Percentiles rank a stretch among this genome's conserved stretches.
Conservation (phyloP, 2,113 vertebrate species). For the Oxyura jamaicensis region DNA sequence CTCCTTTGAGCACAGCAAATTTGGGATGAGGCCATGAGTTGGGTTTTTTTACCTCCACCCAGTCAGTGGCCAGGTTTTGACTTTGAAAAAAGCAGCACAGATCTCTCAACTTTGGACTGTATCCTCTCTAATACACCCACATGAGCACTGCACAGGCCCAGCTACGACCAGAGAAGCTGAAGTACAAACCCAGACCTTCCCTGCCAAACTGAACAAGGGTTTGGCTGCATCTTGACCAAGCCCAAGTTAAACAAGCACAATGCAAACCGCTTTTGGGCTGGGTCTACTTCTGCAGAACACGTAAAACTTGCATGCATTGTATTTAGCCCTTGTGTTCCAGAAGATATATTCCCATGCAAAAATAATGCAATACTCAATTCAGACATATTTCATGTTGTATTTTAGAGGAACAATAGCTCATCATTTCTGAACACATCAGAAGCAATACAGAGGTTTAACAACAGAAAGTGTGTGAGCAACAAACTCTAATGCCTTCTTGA, state of each 20-base stretch:
- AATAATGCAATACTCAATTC: neutral
- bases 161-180: neutral
- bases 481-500: neutral
- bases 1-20: neutral
- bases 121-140: neutral
- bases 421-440: neutral
- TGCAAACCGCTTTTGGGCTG: accelerated
- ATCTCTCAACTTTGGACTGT: accelerated
- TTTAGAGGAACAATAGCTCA: neutral
- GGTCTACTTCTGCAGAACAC: neutral
- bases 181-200: neutral
- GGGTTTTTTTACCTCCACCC: neutral
- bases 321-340: neutral
- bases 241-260: accelerated
- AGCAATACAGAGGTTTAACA: constrained; percentile 7
- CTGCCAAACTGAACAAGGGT: neutral
- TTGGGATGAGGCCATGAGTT: neutral
- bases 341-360: neutral
- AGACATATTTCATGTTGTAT: neutral
- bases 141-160: neutral
- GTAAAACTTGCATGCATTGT: accelerated
- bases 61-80: neutral
- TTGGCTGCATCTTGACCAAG: neutral
- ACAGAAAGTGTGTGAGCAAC: neutral
- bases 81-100: neutral